Conservation (phyloP, 2,888 invertebrate species). For the Oscheius sp. region DNA sequence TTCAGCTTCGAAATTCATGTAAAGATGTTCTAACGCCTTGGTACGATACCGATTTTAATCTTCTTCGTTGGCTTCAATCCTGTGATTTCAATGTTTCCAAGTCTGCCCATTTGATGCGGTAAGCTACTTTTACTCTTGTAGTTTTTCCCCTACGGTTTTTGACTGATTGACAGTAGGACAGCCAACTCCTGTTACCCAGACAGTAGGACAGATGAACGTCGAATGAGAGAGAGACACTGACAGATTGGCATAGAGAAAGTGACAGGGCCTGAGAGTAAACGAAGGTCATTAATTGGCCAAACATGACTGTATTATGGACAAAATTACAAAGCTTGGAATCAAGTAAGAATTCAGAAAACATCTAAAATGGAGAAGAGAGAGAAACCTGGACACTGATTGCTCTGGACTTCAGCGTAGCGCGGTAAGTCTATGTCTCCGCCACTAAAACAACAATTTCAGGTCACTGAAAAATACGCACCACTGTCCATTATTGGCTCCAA, state of each 20-base stretch:
- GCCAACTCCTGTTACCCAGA: no score
- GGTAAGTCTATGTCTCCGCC: slow-evolving; percentile 9
- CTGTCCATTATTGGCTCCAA: slow-evolving; percentile 55
- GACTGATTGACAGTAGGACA: no score
- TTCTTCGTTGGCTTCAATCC: slow-evolving; percentile 59
- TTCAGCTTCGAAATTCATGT: slow-evolving; percentile 47
- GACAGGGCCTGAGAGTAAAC: no score
- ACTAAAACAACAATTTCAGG: slow-evolving; percentile 20
- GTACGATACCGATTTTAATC: slow-evolving; percentile 60
- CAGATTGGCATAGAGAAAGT: no score
- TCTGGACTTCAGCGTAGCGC: slow-evolving; percentile 40
- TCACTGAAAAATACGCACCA: slow-evolving; percentile 49
- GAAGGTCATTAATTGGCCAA: no score
- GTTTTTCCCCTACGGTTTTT: no score
- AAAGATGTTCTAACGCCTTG: slow-evolving; percentile 46
- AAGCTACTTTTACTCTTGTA: neutral
- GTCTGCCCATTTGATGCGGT: slow-evolving; percentile 45
- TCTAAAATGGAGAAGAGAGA: slow-evolving; percentile 57
- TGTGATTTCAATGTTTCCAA: slow-evolving; percentile 52
- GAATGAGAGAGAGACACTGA: no score
- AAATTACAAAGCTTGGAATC: slow-evolving; percentile 19
- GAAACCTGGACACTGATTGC: slow-evolving; percentile 43
- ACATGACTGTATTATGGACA: no score
- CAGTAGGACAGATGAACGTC: no score
- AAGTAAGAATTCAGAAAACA: slow-evolving; percentile 43